Percentiles rank a stretch among this genome's conserved stretches.
Conservation (phyloP, 2,797 vertebrate species). For the Yasuhikotakia modesta region DNA sequence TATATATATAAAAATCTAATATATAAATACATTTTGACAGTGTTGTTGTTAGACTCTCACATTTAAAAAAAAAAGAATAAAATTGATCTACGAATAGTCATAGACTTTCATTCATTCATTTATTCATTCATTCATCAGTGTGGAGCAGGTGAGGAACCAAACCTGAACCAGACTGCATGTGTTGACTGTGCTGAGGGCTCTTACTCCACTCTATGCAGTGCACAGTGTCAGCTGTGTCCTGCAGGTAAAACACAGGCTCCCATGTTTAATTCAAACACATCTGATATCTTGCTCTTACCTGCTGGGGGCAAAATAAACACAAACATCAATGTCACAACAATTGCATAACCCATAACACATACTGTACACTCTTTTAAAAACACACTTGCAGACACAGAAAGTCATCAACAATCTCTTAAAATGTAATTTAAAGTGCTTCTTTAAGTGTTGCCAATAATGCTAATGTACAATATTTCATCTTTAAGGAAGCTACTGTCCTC, state of each 20-base stretch:
- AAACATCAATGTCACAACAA: conserved; percentile 26
- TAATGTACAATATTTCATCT: conserved; percentile 3
- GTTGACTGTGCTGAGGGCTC: conserved; percentile 70
- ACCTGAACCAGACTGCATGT: conserved; percentile 67
- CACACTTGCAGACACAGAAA: background rate
- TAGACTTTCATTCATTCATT: background rate
- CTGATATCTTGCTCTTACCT: conserved; percentile 51
- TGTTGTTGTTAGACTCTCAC: no score
- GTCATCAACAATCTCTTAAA: background rate
- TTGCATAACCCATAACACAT: background rate
- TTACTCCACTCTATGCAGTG: conserved; percentile 70
- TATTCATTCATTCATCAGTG: conserved; percentile 65
- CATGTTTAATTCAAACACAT: conserved; percentile 55
- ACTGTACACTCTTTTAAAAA: background rate
- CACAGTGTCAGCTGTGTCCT: conserved; percentile 76
- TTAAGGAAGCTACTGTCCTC: conserved; percentile 78
- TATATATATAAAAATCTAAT: no score
- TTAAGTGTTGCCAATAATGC: background rate
- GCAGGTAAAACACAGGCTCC: conserved; percentile 72
- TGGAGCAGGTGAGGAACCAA: conserved; percentile 76
- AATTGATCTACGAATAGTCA: no score
- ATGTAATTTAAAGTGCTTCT: conserved; percentile 4
- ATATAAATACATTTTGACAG: no score
- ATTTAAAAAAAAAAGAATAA: no score
- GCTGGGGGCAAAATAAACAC: conserved; percentile 27